A percentile compares a stretch with the other conserved stretches of the same genome.
These are phyloP conservation scores for Ichneumon xanthorius DNA, from an alignment of 2,888 invertebrate genomes.

Conservation along the genomic window DNA sequence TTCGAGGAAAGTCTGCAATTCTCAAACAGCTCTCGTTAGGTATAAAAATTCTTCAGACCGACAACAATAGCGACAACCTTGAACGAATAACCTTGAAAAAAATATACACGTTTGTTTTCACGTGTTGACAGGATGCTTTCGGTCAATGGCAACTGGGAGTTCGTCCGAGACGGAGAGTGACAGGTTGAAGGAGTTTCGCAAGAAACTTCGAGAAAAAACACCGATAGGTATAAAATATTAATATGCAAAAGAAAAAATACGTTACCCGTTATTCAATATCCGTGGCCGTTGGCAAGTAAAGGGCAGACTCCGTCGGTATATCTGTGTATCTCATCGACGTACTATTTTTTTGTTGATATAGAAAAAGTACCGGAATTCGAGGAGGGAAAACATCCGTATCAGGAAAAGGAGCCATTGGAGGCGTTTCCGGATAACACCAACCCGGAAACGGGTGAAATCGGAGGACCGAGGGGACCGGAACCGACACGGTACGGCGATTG, in stretches of 20 bases:
- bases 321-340: constrained; percentile 25
- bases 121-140: constrained; percentile 62
- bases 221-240: constrained; percentile 84
- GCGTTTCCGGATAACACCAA: constrained; percentile 95
- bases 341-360: constrained; percentile 82
- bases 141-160: constrained; percentile 72
- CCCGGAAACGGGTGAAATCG: constrained; percentile 97
- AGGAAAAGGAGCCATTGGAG: constrained; percentile 93
- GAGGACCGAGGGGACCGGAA: constrained; percentile 98
- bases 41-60: constrained; percentile 17
- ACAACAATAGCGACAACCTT: not conserved
- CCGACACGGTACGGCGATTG: constrained; percentile 99
- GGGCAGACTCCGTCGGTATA: not conserved
- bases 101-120: constrained; percentile 11
- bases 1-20: constrained; percentile 26
- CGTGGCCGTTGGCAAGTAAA: not conserved
- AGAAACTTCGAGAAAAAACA: constrained; percentile 89
- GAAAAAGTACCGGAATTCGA: constrained; percentile 92
- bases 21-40: constrained; percentile 43
- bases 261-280: not conserved
- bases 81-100: constrained; percentile 30
- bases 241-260: not conserved
- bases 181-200: constrained; percentile 89
- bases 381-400: constrained; percentile 89
- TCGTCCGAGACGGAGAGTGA: constrained; percentile 84